phyloP scores from a whole-genome alignment of 2,797 vertebrate genomes.

The Zonotrichia albicollis region DNA sequence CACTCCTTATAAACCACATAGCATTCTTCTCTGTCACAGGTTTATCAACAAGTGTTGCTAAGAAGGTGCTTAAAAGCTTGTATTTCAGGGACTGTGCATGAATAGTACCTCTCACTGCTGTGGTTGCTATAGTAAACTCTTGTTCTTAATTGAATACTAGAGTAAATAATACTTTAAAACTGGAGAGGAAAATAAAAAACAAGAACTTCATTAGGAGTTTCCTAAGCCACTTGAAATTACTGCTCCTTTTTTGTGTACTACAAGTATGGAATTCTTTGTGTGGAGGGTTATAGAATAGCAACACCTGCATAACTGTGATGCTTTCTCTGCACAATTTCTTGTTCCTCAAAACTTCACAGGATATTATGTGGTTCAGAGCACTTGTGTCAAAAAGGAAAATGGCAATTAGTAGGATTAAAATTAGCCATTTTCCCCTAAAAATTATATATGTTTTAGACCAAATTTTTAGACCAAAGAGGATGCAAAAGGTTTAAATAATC shows the following conservation, averaged over 20 bases:
- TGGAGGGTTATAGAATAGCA: not conserved
- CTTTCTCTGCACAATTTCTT: not conserved
- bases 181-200: slow-evolving; percentile 36
- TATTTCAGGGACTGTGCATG: slow-evolving; percentile 38
- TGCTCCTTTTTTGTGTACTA: slow-evolving; percentile 23
- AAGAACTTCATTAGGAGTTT: slow-evolving; percentile 27
- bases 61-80: slow-evolving; percentile 59
- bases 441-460: not conserved
- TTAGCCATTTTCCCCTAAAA: not conserved
- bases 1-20: not conserved
- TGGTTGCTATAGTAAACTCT: slow-evolving; percentile 71
- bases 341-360: not conserved
- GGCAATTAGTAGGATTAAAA: not conserved
- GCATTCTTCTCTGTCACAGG: slow-evolving; percentile 15
- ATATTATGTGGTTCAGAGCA: not conserved
- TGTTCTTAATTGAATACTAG: slow-evolving; percentile 70
- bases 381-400: not conserved
- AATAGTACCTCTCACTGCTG: slow-evolving; percentile 54
- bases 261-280: slow-evolving; percentile 19
- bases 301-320: slow-evolving; percentile 28
- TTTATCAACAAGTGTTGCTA: slow-evolving; percentile 67
- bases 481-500: not conserved
- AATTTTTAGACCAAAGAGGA: not conserved
- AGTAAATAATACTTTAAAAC: slow-evolving; percentile 74
- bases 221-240: slow-evolving; percentile 60